Evolutionary conservation across 2,797 vertebrate genomes (phyloP).

Genomic region (Garrulus glandarius): DNA sequence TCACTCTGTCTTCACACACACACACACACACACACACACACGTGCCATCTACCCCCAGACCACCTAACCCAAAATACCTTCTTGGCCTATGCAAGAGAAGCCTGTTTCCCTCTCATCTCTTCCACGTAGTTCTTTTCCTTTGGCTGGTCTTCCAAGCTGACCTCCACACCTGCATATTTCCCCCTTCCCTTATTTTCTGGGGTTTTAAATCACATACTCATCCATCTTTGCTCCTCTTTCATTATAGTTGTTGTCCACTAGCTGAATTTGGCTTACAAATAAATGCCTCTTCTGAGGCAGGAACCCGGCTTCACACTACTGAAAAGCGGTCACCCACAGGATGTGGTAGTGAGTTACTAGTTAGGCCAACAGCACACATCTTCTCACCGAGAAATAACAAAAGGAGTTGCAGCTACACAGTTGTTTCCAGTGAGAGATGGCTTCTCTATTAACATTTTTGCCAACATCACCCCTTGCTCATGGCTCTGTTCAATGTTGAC

Average conservation of each 20-base stretch:
- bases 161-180: background rate
- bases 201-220: background rate
- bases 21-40: background rate
- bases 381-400: background rate
- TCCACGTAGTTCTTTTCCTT: background rate
- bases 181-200: background rate
- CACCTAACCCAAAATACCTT: background rate
- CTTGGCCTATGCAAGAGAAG: background rate
- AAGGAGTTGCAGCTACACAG: background rate
- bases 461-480: background rate
- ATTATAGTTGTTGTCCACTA: background rate
- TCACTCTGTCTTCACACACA: background rate
- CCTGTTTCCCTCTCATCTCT: background rate
- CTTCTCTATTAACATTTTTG: background rate
- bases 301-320: background rate
- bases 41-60: background rate
- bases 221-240: background rate
- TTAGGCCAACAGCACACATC: background rate
- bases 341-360: background rate
- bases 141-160: background rate
- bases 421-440: background rate
- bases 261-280: background rate
- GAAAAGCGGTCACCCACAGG: background rate
- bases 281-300: background rate
- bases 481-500: background rate